These are phyloP conservation scores for Phenganax subtilis DNA, from an alignment of 92 coral and sea anemone genomes.

Conservation along the genomic window DNA sequence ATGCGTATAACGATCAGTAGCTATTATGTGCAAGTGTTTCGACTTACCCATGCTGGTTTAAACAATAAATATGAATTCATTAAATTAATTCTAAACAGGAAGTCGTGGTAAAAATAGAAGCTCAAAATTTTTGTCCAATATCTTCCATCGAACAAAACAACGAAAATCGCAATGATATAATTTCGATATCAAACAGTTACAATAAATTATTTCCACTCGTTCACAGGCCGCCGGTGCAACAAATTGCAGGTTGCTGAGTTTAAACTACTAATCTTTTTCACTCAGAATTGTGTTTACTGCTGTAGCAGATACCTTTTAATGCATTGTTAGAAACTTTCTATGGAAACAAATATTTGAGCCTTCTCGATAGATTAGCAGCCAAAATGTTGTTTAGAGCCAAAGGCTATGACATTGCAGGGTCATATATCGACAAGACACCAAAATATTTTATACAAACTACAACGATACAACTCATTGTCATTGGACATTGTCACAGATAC, in stretches of 20 bases:
- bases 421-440: not conserved
- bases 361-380: too few relatives aligned
- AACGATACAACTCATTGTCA: not conserved
- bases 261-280: too few relatives aligned
- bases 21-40: not conserved
- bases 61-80: conserved; percentile 5
- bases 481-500: too few relatives aligned
- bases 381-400: too few relatives aligned
- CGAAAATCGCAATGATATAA: not conserved
- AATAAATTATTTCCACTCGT: too few relatives aligned
- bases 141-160: not conserved
- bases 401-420: too few relatives aligned
- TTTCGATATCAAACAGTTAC: not conserved
- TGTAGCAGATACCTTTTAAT: too few relatives aligned
- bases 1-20: not conserved
- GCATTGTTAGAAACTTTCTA: too few relatives aligned
- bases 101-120: not conserved
- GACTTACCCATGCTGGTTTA: not conserved
- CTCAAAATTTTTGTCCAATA: not conserved
- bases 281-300: too few relatives aligned
- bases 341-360: too few relatives aligned
- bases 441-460: not conserved
- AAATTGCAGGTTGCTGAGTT: too few relatives aligned
- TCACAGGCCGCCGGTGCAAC: too few relatives aligned
- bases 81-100: not conserved